Evolutionary conservation across 1,140 invertebrate species (phyloP), one percentile per base, ranked within the genome.

Genomic region (Protaetia brevitarsis): DNA sequence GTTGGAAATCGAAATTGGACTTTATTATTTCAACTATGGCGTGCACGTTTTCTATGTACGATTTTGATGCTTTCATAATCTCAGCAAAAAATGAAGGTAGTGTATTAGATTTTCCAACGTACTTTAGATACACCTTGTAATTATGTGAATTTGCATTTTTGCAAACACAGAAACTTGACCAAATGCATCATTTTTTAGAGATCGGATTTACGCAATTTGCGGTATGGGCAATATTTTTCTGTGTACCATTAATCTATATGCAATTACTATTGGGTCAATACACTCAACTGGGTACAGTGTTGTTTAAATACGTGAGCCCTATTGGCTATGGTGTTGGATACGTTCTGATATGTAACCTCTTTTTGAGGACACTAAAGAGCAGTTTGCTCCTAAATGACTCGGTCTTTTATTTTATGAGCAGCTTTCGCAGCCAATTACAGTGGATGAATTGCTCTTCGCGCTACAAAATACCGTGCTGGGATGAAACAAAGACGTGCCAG

Each of bases 1-100:
- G 30, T 3, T 62, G 60, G 60, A 8, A 13, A 34, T 62, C 60
- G n/a, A 31, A 62, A 62, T 62, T 13, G 60, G 60, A 62, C 11
- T 21, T 13, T 8, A 36, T 62, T 34, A 36, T 19, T n/a, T 13
- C 60, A 10, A 36, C 30, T n/a, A 16, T 62, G 19, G 31, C 29
- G 3, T 62, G 60, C 16, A 62, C 16, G 3, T 26, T 36, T 36
- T 62, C 60, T 1, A 30, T 62, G 29, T n/a, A 34, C 16, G 60
- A 29, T 19, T 62, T 36, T 23, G 60, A 62, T 8, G n/a, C 31
- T 1, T 36, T 62, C 30, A 11, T 62, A 26, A n/a, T 31, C 19
- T 13, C 29, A 13, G 51, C 16, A 19, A 29, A 7, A 4, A 16
- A 13, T 21, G 10, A 13, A 10, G 16, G 27, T 31, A 59, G 10